Evolutionary conservation across 2,113 vertebrate species (phyloP).

Genomic region (Peromyscus polionotus): DNA sequence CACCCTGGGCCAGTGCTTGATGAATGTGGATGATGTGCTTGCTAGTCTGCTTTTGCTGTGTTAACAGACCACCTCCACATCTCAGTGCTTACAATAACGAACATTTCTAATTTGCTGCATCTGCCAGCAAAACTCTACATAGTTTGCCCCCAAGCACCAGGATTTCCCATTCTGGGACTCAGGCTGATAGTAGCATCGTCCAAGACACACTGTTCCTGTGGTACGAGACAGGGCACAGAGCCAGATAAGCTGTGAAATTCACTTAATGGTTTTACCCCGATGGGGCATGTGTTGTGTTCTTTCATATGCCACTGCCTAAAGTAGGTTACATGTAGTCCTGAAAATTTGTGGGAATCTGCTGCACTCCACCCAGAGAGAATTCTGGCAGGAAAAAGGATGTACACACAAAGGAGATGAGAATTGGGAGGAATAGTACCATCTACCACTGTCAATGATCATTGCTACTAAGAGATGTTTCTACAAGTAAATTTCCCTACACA

Average conservation of each 20-base stretch:
- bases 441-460: not conserved
- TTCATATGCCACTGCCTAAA: not conserved
- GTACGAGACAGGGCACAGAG: not conserved
- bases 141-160: not conserved
- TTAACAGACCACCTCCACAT: not conserved
- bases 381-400: not conserved
- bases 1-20: not conserved
- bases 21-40: not conserved
- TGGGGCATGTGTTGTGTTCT: not conserved
- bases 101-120: not conserved
- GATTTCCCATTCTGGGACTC: not conserved
- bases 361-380: not conserved
- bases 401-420: not conserved
- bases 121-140: not conserved
- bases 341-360: not conserved
- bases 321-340: not conserved
- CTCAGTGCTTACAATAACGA: not conserved
- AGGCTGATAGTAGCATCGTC: not conserved
- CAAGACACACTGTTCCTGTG: not conserved
- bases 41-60: conserved; percentile 10
- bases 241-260: not conserved
- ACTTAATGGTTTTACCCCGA: not conserved
- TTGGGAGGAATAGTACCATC: not conserved
- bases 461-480: not conserved
- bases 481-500: not conserved